These are phyloP conservation scores for Myotis pilosus DNA, from an alignment of 2,797 vertebrate species.

Conservation along the genomic window DNA sequence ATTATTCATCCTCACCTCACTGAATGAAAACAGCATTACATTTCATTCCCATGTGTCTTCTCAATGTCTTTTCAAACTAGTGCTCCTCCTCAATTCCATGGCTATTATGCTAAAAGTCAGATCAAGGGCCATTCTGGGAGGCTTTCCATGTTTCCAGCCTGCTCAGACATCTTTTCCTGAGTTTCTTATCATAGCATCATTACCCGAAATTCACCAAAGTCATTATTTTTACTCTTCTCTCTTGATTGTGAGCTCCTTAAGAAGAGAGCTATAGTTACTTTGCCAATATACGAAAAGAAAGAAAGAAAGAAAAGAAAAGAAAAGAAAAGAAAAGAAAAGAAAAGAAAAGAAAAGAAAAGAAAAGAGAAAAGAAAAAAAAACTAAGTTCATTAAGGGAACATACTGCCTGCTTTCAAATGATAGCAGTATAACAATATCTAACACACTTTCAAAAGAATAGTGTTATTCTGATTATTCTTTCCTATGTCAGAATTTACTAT, in stretches of 20 bases:
- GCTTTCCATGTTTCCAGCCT: not conserved
- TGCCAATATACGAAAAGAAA: not conserved
- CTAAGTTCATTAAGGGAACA: not conserved
- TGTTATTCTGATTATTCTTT: conserved; percentile 12
- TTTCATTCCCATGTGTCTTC: not conserved
- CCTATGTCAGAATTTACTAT: not conserved
- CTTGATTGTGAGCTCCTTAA: not conserved
- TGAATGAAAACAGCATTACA: not conserved
- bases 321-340: not conserved
- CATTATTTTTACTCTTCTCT: not conserved
- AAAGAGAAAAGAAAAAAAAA: not conserved
- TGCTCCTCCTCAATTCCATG: not conserved
- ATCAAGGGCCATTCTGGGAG: not conserved
- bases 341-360: no score
- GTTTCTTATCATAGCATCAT: not conserved
- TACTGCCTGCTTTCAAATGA: not conserved
- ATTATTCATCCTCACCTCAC: not conserved
- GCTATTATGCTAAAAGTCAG: not conserved
- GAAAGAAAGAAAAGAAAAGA: not conserved
- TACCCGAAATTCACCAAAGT: not conserved
- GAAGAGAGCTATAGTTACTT: not conserved
- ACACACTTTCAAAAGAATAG: not conserved
- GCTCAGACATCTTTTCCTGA: not conserved
- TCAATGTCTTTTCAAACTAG: not conserved
- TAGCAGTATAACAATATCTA: not conserved